Percentiles rank a stretch among this genome's conserved stretches.
phyloP scores from a whole-genome alignment of 2,888 invertebrate genomes.

The Mimas tiliae region DNA sequence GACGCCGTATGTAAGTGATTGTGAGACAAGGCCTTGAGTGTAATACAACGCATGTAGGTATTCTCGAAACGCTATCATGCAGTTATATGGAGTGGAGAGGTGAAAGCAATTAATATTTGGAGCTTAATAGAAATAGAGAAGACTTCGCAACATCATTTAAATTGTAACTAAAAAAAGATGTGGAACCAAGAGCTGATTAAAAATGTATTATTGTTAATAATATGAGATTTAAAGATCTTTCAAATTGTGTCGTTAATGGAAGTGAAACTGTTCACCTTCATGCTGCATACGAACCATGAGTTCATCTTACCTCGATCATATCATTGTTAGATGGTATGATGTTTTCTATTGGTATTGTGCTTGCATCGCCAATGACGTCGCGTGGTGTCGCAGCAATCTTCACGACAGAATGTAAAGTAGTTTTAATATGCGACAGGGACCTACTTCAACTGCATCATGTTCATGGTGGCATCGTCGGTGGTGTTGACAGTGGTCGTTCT shows the following conservation, averaged over 20 bases:
- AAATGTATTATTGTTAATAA: too few species aligned
- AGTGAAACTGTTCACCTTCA: too few species aligned
- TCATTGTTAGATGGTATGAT: not conserved
- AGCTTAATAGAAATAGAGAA: not conserved
- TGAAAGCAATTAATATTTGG: too few species aligned
- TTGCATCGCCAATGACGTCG: not conserved
- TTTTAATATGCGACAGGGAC: constrained; percentile 88
- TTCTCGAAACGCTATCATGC: not conserved
- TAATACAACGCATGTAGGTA: not conserved
- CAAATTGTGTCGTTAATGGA: too few species aligned
- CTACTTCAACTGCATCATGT: constrained; percentile 99
- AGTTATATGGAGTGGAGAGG: not conserved
- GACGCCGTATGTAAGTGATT: constrained; percentile 9
- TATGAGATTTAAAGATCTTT: too few species aligned
- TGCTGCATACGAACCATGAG: not conserved
- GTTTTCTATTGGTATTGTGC: not conserved
- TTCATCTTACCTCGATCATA: not conserved
- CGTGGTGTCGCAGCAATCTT: not conserved
- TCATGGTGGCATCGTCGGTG: constrained; percentile 99
- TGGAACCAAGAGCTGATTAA: too few species aligned
- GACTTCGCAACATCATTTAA: not conserved
- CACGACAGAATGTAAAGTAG: not conserved
- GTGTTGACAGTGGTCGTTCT: constrained; percentile 98
- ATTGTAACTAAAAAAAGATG: not conserved
- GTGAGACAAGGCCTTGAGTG: not conserved